Evolutionary conservation across 2,797 vertebrate genomes (phyloP).

Genomic region (Eleutherodactylus coqui): DNA sequence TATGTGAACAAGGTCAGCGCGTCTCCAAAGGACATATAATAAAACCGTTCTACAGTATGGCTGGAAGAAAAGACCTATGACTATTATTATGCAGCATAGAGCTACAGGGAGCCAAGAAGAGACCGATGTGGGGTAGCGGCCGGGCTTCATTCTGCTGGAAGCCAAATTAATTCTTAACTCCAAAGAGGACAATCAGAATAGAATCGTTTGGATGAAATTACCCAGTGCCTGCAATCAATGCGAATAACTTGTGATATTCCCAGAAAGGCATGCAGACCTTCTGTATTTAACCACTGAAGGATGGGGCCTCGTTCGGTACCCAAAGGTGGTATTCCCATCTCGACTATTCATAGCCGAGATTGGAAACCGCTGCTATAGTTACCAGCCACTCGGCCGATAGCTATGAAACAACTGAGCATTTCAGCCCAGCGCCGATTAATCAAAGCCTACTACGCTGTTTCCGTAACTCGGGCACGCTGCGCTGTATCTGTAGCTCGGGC

Average conservation of each 20-base stretch:
- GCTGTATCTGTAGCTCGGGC: too few species aligned
- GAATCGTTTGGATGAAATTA: not conserved
- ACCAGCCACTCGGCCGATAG: too few species aligned
- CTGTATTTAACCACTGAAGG: not conserved
- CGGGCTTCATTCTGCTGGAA: not conserved
- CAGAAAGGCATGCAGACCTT: not conserved
- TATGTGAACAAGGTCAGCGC: constrained; percentile 9
- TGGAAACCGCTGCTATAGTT: too few species aligned
- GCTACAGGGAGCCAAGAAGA: not conserved
- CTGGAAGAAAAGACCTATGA: not conserved
- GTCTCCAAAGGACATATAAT: not conserved
- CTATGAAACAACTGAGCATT: too few species aligned
- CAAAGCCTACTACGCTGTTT: too few species aligned
- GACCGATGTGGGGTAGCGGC: not conserved
- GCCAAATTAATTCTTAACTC: not conserved
- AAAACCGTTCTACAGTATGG: not conserved
- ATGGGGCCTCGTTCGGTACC: too few species aligned
- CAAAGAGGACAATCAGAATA: not conserved
- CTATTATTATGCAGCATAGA: not conserved
- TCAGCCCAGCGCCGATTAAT: too few species aligned
- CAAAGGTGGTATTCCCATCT: too few species aligned
- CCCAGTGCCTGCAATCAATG: not conserved
- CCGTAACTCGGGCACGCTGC: too few species aligned
- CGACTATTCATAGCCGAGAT: too few species aligned
- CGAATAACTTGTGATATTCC: not conserved